Evolutionary conservation across 2,888 invertebrate genomes (phyloP), one percentile per base, ranked within the genome.

Genomic region (Timema podura): DNA sequence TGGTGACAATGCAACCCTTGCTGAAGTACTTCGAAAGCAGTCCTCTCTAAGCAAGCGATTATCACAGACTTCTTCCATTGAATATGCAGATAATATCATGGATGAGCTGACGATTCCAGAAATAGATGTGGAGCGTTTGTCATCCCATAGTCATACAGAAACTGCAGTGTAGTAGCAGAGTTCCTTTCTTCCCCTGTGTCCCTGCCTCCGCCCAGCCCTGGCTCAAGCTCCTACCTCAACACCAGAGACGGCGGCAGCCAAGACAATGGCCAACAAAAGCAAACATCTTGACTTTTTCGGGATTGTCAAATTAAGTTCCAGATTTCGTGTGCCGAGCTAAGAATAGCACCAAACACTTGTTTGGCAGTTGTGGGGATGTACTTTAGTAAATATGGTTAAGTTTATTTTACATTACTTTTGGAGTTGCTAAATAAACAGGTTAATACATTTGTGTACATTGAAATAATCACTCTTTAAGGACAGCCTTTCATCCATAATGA

Each of bases 91-190:
- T 85, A 90, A 91, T 85, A 89, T 91, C 84, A 91, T 92, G 79
- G 93, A 93, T 82, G 89, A 92, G 83, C 87, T 95, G 81, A 91
- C 92, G 84, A 91, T 94, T 82, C 93, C 92, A 79, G 94, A 95
- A 86, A 91, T 95, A 81, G 94, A 94, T 86, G 93, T 94, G 81
- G 95, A 95, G 85, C 90, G 94, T 77, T 89, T 95, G 79, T 94
- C 94, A 80, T 92, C 92, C 79, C 93, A 95, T 87, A 93, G 92
- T 85, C 95, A 95, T 87, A 95, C 95, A 79, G 95, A 95, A 87
- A 95, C 95, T 78, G 95, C 95, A 82, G 95, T 95, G 82, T 95
- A 93, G 81, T 75, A 67, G 70, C 70, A 68, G 11, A 16, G n/a
- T 59, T 67, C 51, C 67, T 46, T 64, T 47, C 16, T 64, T 48